phyloP scores from a whole-genome alignment of 2,113 vertebrate genomes.

The Apus apus region DNA sequence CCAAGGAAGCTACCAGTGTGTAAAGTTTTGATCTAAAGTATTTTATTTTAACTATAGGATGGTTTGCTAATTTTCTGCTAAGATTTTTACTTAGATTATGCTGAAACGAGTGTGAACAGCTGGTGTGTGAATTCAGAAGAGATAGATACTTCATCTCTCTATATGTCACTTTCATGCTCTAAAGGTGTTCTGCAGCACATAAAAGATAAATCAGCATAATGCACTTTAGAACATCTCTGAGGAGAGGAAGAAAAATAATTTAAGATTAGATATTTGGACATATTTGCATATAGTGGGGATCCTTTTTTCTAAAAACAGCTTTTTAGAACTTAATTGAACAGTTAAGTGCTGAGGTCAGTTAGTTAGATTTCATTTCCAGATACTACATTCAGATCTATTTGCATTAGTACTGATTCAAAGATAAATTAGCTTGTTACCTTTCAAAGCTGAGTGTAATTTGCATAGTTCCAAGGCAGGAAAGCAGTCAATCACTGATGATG shows the following conservation, averaged over 20 bases:
- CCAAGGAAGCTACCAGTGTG: neutral
- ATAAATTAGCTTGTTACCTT: neutral
- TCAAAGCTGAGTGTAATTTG: neutral
- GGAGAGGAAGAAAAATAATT: neutral
- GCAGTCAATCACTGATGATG: neutral
- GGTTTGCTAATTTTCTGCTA: neutral
- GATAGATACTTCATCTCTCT: neutral
- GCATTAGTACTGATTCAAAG: neutral
- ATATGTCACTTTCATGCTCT: neutral
- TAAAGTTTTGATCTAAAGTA: neutral
- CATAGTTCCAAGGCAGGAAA: neutral
- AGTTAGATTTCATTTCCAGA: neutral
- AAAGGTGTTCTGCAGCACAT: neutral
- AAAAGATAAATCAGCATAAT: neutral
- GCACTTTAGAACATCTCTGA: neutral
- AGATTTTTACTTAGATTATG: neutral
- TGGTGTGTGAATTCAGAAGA: neutral
- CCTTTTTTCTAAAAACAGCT: neutral
- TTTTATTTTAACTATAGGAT: neutral
- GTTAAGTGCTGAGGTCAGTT: neutral
- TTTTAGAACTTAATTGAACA: neutral
- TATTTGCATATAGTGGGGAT: rapidly evolving
- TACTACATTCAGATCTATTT: neutral
- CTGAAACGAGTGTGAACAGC: neutral
- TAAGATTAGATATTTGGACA: neutral